phyloP scores from a whole-genome alignment of 2,797 vertebrate species.

The Poecilia gillii region DNA sequence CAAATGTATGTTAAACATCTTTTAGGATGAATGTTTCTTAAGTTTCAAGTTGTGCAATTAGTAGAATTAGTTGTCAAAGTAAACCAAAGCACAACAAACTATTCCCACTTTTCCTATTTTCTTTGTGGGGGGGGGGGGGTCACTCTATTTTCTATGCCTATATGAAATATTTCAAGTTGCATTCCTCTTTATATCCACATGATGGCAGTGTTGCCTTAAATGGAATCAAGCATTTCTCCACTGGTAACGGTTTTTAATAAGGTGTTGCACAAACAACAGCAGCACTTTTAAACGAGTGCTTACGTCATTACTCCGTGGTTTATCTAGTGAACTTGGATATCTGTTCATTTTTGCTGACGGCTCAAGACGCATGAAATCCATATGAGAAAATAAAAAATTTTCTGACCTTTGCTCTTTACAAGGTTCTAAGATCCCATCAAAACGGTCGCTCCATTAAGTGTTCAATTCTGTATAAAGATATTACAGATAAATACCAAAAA shows the following conservation, averaged over 20 bases:
- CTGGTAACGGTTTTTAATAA: neutral
- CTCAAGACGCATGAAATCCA: neutral
- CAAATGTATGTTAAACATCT: neutral
- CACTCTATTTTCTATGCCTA: neutral
- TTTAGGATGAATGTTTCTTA: neutral
- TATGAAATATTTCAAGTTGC: neutral
- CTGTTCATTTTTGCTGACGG: neutral
- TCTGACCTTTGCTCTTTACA: neutral
- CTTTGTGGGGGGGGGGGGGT: neutral
- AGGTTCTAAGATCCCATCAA: neutral
- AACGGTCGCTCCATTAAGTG: neutral
- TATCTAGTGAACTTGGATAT: neutral
- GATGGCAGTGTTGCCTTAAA: slow-evolving; percentile 70
- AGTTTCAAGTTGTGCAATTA: neutral
- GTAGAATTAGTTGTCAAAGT: neutral
- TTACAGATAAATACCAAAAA: neutral
- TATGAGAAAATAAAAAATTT: neutral
- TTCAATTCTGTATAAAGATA: neutral
- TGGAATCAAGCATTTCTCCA: neutral
- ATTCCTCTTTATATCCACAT: slow-evolving; percentile 42
- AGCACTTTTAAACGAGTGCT: neutral
- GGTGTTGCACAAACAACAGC: neutral
- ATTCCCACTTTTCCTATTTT: neutral
- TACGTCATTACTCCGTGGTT: neutral
- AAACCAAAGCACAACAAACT: neutral